phyloP scores from a whole-genome alignment of 1,140 invertebrate species.

The Habropoda laboriosa region DNA sequence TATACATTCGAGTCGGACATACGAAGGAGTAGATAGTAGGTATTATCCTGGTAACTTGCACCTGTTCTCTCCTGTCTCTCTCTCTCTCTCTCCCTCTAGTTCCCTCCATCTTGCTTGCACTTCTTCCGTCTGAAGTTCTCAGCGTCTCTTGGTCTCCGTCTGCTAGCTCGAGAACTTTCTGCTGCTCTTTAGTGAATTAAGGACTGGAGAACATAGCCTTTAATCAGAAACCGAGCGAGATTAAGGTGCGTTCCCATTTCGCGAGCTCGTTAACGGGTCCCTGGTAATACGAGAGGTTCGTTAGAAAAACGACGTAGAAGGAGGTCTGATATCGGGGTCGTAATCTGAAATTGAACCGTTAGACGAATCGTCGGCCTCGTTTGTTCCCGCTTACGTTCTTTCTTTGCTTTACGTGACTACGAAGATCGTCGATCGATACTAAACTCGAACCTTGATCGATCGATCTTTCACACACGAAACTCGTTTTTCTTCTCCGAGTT shows the following conservation, averaged over 20 bases:
- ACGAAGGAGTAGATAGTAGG: neutral
- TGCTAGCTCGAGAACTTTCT: constrained; percentile 38
- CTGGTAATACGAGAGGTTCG: constrained; percentile 41
- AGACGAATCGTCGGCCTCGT: constrained; percentile 18
- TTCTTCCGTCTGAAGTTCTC: constrained; percentile 8
- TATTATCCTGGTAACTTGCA: constrained; percentile 34
- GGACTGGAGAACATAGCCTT: constrained; percentile 48
- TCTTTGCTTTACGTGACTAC: neutral
- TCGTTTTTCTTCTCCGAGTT: neutral
- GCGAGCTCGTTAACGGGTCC: constrained; percentile 46
- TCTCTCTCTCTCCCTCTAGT: no score
- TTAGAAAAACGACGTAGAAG: constrained; percentile 41
- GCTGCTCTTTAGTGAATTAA: constrained; percentile 50
- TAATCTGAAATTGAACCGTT: constrained; percentile 45
- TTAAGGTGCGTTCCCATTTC: constrained; percentile 54
- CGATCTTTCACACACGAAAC: neutral
- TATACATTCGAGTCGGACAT: constrained; percentile 24
- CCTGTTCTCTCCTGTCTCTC: constrained; percentile 18
- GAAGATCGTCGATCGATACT: neutral
- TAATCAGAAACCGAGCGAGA: constrained; percentile 53
- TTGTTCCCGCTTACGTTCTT: no score
- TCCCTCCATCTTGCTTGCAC: neutral
- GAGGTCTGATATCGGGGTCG: constrained; percentile 32
- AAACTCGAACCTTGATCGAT: neutral
- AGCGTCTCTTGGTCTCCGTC: constrained; percentile 34